These are phyloP conservation scores for Acanthochromis polyacanthus DNA, from an alignment of 2,113 vertebrate genomes.

Conservation along the genomic window DNA sequence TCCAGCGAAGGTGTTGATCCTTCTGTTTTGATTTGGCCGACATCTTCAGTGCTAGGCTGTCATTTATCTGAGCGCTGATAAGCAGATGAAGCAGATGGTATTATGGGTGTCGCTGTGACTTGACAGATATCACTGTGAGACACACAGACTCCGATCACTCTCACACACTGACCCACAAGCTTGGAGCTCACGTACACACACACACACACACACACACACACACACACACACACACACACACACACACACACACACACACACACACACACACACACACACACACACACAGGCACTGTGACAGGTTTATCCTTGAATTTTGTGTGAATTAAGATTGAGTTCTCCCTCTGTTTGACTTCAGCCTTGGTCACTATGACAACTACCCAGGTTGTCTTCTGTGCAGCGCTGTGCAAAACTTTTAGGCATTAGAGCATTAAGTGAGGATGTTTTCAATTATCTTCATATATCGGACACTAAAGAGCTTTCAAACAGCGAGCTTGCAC, in stretches of 20 bases:
- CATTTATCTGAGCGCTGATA: conserved; percentile 51
- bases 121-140: conserved; percentile 55
- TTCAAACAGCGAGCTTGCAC: too few relatives aligned
- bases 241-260: conserved; percentile 7
- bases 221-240: background rate
- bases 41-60: conserved; percentile 49
- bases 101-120: conserved; percentile 47
- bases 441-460: background rate
- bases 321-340: conserved; percentile 3
- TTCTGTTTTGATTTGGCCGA: conserved; percentile 46
- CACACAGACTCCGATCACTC: conserved; percentile 42
- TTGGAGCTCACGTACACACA: background rate
- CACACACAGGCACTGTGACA: background rate
- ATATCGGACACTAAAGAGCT: background rate
- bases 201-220: conserved; percentile 2
- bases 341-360: background rate
- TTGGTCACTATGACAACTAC: conserved; percentile 34
- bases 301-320: background rate
- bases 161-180: conserved; percentile 54
- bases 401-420: conserved; percentile 1
- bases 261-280: background rate
- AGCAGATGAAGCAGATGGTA: conserved; percentile 60
- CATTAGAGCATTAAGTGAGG: background rate
- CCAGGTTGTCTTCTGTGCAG: background rate
- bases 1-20: conserved; percentile 39